These are phyloP conservation scores for Suricata suricatta DNA, from an alignment of 2,113 vertebrate genomes.

Conservation along the genomic window DNA sequence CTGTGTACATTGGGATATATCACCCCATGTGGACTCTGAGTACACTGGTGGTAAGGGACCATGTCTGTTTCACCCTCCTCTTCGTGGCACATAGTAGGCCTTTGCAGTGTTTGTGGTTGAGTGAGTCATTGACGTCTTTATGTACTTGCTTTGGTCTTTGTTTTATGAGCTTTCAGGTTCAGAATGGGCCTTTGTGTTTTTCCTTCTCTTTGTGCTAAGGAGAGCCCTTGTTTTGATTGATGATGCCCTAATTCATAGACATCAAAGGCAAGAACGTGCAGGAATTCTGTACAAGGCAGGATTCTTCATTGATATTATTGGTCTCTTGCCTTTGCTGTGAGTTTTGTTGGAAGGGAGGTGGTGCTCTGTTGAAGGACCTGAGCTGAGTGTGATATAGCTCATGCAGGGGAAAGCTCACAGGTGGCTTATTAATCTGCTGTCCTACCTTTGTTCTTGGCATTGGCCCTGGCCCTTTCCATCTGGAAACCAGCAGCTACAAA, in stretches of 20 bases:
- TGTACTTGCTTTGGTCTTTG: conserved; percentile 47
- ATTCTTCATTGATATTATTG: background rate
- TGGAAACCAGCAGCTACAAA: conserved; percentile 44
- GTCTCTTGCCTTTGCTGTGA: conserved; percentile 51
- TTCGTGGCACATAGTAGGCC: conserved; percentile 48
- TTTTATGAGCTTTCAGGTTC: conserved; percentile 64
- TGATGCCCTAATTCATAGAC: conserved; percentile 28
- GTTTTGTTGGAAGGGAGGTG: conserved; percentile 21
- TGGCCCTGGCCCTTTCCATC: background rate
- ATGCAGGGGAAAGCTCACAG: conserved; percentile 45
- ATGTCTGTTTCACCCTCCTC: background rate
- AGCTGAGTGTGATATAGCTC: background rate
- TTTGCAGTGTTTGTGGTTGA: conserved; percentile 43
- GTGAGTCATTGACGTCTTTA: conserved; percentile 43
- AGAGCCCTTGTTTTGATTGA: background rate
- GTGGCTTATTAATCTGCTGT: conserved; percentile 50
- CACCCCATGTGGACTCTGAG: background rate
- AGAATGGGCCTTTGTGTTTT: conserved; percentile 44
- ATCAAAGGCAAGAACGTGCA: conserved; percentile 40
- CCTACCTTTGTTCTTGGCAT: conserved; percentile 45
- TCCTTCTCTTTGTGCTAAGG: conserved; percentile 46
- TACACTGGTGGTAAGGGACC: background rate
- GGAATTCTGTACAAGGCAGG: conserved; percentile 24
- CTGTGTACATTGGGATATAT: background rate
- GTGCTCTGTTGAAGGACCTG: background rate